Percentiles rank a stretch among this genome's conserved stretches.
Conservation (phyloP, 1,140 invertebrate species). For the Andricus grossulariae region DNA sequence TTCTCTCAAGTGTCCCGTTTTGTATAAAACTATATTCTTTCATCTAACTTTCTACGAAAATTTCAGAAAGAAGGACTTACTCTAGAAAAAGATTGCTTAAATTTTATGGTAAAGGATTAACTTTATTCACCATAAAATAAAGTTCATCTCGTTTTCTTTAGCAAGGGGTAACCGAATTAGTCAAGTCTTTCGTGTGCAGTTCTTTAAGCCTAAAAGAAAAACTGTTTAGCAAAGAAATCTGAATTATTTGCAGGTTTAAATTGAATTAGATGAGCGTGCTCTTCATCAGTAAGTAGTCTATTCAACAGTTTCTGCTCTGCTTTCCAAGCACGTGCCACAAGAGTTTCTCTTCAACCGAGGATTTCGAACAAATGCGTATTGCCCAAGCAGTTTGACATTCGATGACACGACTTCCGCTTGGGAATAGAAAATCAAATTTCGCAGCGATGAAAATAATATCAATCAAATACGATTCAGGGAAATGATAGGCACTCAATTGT, state of each 20-base stretch:
- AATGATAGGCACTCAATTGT: neutral
- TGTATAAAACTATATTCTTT: neutral
- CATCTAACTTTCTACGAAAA: too few relatives aligned
- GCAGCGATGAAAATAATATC: conserved; percentile 15
- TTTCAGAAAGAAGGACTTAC: too few relatives aligned
- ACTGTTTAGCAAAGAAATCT: conserved; percentile 47
- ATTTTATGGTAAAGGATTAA: neutral
- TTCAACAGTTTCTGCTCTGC: conserved; percentile 65
- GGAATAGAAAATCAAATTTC: conserved; percentile 42
- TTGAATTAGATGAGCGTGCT: conserved; percentile 65
- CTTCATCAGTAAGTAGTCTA: conserved; percentile 60
- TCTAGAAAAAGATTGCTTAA: too few relatives aligned
- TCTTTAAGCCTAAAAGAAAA: neutral
- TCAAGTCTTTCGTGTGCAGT: neutral
- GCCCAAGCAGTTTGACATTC: conserved; percentile 42
- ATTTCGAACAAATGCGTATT: conserved; percentile 40
- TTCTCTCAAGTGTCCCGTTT: neutral
- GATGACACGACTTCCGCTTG: conserved; percentile 43
- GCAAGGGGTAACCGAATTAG: neutral
- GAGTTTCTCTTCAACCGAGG: conserved; percentile 51
- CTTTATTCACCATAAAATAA: neutral
- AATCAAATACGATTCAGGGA: neutral
- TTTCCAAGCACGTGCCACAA: conserved; percentile 58
- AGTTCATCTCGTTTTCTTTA: neutral
- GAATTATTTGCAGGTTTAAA: conserved; percentile 59